These are phyloP conservation scores for Anarsia innoxiella DNA, from an alignment of 2,888 invertebrate species.

Conservation along the genomic window DNA sequence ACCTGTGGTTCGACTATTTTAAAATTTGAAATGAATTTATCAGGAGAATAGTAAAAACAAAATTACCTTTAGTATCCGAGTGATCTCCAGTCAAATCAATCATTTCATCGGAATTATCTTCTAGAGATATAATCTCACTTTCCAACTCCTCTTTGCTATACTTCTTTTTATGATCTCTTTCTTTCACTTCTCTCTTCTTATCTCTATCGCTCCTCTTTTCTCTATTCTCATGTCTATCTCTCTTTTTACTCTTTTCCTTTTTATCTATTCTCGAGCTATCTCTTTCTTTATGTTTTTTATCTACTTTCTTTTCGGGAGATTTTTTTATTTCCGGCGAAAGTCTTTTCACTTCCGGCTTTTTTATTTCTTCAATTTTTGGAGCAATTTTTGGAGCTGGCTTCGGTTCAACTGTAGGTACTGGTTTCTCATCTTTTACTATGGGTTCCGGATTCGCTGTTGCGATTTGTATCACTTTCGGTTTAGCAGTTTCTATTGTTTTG, in stretches of 20 bases:
- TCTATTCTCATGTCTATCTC: conserved; percentile 23
- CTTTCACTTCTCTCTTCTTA: conserved; percentile 28
- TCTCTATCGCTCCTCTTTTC: conserved; percentile 33
- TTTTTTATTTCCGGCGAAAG: conserved; percentile 18
- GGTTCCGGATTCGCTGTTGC: conserved; percentile 1
- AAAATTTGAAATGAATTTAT: too few species aligned
- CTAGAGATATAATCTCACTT: conserved; percentile 58
- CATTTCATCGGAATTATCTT: conserved; percentile 68
- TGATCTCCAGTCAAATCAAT: conserved; percentile 76
- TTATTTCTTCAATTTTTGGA: conserved; percentile 18
- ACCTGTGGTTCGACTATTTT: too few species aligned
- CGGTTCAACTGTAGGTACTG: neutral
- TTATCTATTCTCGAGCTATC: conserved; percentile 12
- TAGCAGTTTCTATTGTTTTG: conserved; percentile 25
- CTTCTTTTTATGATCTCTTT: conserved; percentile 33
- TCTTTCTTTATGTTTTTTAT: conserved; percentile 19
- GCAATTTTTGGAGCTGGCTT: conserved; percentile 17
- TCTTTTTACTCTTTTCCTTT: conserved; percentile 17
- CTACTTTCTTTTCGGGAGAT: conserved; percentile 17
- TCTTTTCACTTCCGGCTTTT: conserved; percentile 18
- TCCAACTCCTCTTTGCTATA: conserved; percentile 38
- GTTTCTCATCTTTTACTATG: conserved; percentile 13
- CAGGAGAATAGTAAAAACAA: too few species aligned
- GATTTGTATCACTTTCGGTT: conserved; percentile 15
- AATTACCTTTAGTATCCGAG: conserved; percentile 63